A percentile compares a stretch with the other conserved stretches of the same genome.
These are phyloP conservation scores for Microhierax caerulescens DNA, from an alignment of 2,797 vertebrate genomes.

Conservation along the genomic window DNA sequence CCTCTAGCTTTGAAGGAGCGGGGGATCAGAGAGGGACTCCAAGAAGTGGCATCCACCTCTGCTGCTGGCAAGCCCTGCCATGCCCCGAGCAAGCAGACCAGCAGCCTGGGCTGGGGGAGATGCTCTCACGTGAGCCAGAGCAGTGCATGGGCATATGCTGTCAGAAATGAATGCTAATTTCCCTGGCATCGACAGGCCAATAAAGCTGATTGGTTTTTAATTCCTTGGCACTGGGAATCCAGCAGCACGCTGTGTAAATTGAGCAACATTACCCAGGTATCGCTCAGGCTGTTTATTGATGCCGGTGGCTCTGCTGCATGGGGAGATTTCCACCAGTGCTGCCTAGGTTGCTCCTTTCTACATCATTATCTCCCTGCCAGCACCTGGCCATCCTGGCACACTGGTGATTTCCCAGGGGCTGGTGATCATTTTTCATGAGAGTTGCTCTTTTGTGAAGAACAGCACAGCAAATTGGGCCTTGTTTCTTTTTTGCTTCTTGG, in stretches of 20 bases:
- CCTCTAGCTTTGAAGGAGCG: not conserved
- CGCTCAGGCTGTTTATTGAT: not conserved
- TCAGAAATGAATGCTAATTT: slow-evolving; percentile 7
- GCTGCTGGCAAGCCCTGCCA: rapidly evolving
- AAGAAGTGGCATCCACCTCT: not conserved
- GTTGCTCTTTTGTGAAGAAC: not conserved
- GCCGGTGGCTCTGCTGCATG: rapidly evolving
- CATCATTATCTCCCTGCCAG: not conserved
- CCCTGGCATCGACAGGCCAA: not conserved
- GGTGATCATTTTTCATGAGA: not conserved
- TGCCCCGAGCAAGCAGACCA: rapidly evolving
- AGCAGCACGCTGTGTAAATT: not conserved
- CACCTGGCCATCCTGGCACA: rapidly evolving
- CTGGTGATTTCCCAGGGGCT: not conserved
- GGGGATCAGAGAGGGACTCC: not conserved
- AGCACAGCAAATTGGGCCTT: not conserved
- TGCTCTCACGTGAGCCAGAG: rapidly evolving
- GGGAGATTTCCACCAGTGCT: not conserved
- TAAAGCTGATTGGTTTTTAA: slow-evolving; percentile 59
- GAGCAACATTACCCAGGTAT: not conserved
- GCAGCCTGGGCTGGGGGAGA: not conserved
- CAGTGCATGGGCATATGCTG: not conserved
- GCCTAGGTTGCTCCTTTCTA: not conserved
- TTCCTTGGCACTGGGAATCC: not conserved
- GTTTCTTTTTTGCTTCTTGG: not conserved